Evolutionary conservation across 2,797 vertebrate genomes (phyloP), one percentile per base, ranked within the genome.

Genomic region (Furcifer pardalis): DNA sequence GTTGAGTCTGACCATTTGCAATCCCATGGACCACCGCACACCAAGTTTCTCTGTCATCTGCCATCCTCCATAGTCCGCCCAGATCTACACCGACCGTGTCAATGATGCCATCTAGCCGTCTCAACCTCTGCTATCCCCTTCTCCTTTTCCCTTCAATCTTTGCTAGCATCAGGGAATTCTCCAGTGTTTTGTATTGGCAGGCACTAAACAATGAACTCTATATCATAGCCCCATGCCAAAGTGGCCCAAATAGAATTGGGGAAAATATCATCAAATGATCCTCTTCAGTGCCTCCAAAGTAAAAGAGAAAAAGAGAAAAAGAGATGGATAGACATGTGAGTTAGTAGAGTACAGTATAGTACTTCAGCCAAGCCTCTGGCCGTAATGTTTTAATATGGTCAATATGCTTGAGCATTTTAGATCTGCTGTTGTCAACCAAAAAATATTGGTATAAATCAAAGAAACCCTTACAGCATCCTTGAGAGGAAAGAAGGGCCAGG

Each of bases 381-480:
- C 60, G 32, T 85, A 68, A n/a, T 69, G n/a, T 23, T 49, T 76
- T 52, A 35, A 62, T 72, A 42, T 32, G 66, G 17, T 44, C 40
- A 42, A 60, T 40, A 46, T 37, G 49, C 77, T 75, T 80, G 9
- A 68, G 19, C 84, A n/a, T n/a, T 69, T 12, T 77, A 42, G 63
- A 77, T n/a, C 72, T 76, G 72, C 62, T 68, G 5, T 81, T 68
- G 1, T 76, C 69, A 77, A 62, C 46, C 49, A n/a, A 81, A 71
- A 77, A 62, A 52, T 27, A 23, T 81, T 81, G 66, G 23, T n/a
- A 62, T 35, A 81, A 69, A 37, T n/a, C 49, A 81, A 69, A 60
- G 76, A 69, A 77, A 77, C 30, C 52, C n/a, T 62, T 32, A 15
- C 52, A 23, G 25, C 23, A 19, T 60, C 9, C 23, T n/a, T 81